Percentiles rank a stretch among this genome's conserved stretches.
Conservation (phyloP, 1,140 invertebrate species). For the Drosophila varians region DNA sequence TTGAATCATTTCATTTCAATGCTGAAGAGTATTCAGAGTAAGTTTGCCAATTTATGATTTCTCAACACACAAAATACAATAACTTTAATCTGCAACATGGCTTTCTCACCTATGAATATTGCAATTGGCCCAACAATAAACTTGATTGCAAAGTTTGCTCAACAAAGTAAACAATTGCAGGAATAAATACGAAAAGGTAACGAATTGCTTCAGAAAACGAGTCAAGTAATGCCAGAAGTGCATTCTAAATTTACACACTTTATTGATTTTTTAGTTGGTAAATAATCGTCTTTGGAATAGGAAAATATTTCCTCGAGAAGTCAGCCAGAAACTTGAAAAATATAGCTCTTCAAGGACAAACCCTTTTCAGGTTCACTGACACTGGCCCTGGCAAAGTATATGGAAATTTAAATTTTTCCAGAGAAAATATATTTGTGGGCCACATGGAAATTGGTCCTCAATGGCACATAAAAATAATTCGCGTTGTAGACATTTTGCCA, state of each 20-base stretch:
- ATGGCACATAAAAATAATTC: slow-evolving; percentile 78
- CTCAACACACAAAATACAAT: too few species aligned
- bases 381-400: background rate
- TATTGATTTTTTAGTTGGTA: background rate
- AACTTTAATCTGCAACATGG: slow-evolving; percentile 1
- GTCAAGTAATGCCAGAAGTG: background rate
- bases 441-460: slow-evolving; percentile 65
- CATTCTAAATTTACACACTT: background rate
- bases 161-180: background rate
- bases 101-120: background rate
- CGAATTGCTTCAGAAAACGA: background rate
- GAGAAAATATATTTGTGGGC: slow-evolving; percentile 22
- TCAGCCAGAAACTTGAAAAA: background rate
- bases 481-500: slow-evolving; percentile 72
- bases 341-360: background rate
- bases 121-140: slow-evolving; percentile 3
- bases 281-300: background rate
- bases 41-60: too few species aligned
- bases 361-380: background rate
- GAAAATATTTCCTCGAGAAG: background rate
- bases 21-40: too few species aligned
- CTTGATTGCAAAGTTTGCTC: background rate
- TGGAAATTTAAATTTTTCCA: slow-evolving; percentile 15
- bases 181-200: background rate
- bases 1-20: too few species aligned